These are phyloP conservation scores for Loxodonta africana DNA, from an alignment of 2,113 vertebrate species.

Conservation along the genomic window DNA sequence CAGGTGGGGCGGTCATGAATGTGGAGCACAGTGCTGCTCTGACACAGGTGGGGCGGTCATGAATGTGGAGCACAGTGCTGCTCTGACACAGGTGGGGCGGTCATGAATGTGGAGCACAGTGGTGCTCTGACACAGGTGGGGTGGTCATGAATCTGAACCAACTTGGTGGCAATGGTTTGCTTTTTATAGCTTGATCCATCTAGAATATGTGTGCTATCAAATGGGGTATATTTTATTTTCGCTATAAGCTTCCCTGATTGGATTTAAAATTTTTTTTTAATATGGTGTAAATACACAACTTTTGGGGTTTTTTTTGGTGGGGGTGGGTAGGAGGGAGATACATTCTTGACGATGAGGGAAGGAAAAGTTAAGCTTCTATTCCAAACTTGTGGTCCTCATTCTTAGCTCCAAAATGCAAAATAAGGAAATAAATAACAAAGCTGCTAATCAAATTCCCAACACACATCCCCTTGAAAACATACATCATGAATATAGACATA, in stretches of 20 bases:
- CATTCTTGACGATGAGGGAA: neutral
- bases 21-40: too few relatives aligned
- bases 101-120: too few relatives aligned
- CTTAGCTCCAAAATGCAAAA: neutral
- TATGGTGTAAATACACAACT: neutral
- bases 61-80: too few relatives aligned
- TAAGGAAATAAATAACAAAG: conserved; percentile 7
- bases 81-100: too few relatives aligned
- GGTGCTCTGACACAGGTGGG: neutral
- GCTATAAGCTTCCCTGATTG: neutral
- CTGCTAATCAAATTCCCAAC: neutral
- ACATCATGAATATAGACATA: neutral
- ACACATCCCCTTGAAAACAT: neutral
- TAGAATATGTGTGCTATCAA: neutral
- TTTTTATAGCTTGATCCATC: neutral
- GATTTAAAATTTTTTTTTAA: neutral
- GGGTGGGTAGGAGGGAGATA: too few relatives aligned
- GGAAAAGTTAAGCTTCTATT: neutral
- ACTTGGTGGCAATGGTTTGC: neutral
- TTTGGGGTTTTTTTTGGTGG: neutral
- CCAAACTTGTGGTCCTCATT: neutral
- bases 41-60: too few relatives aligned
- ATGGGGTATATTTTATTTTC: conserved; percentile 7
- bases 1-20: too few relatives aligned
- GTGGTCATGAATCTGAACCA: too few relatives aligned